These are phyloP conservation scores for Columbina picui DNA, from an alignment of 2,113 vertebrate species.

Conservation along the genomic window DNA sequence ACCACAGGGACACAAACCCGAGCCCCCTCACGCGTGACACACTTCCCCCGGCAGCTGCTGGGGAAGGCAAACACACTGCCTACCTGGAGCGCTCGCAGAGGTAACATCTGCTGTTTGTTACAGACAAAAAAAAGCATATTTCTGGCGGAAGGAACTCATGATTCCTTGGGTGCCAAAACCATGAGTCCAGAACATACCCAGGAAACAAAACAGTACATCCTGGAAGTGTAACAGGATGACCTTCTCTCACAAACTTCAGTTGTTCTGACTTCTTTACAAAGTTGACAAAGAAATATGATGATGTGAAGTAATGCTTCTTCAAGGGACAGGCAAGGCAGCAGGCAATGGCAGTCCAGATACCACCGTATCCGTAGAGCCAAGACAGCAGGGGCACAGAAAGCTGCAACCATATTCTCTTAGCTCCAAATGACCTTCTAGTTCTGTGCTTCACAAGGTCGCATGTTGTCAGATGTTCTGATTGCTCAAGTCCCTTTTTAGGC, in stretches of 20 bases:
- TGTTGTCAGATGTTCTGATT: not conserved
- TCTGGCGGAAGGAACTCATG: not conserved
- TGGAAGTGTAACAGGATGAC: not conserved
- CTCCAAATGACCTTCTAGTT: not conserved
- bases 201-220: not conserved
- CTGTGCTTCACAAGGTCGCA: not conserved
- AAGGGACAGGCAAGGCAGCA: not conserved
- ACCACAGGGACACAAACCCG: not conserved
- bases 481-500: not conserved
- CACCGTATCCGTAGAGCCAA: not conserved
- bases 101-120: slow-evolving; percentile 10
- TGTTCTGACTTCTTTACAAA: not conserved
- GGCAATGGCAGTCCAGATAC: not conserved
- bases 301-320: not conserved
- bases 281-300: not conserved
- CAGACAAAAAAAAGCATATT: not conserved
- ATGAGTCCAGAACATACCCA: not conserved
- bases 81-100: not conserved
- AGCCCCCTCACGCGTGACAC: not conserved
- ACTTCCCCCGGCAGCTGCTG: not conserved
- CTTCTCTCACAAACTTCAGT: not conserved
- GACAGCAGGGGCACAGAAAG: not conserved
- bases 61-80: not conserved
- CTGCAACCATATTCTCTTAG: not conserved
- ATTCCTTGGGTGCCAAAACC: not conserved